A percentile compares a stretch with the other conserved stretches of the same genome.
Evolutionary conservation across 1,140 invertebrate species (phyloP).

Genomic region (Mylabris phalerata): DNA sequence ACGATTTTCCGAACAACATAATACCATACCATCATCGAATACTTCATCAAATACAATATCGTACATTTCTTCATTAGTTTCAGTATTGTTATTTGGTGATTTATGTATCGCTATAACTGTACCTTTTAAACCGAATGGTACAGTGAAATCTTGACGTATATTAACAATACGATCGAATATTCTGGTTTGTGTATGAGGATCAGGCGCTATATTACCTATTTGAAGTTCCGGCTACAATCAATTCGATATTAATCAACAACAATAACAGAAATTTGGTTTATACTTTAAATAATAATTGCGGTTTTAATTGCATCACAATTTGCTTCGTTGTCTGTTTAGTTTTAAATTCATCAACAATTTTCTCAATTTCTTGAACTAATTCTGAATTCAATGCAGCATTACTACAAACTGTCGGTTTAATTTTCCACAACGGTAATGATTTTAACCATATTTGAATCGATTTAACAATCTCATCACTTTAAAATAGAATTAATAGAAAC

Average conservation of each 20-base stretch:
- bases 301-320: slow-evolving; percentile 69
- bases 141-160: slow-evolving; percentile 62
- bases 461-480: slow-evolving; percentile 49
- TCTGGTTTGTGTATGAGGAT: slow-evolving; percentile 55
- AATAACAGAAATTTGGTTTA: neutral
- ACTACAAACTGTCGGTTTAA: slow-evolving; percentile 58
- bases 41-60: slow-evolving; percentile 72
- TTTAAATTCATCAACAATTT: slow-evolving; percentile 46
- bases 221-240: slow-evolving; percentile 46
- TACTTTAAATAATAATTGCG: slow-evolving; percentile 67
- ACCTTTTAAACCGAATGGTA: slow-evolving; percentile 75
- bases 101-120: slow-evolving; percentile 68
- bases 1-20: slow-evolving; percentile 47
- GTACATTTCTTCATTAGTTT: slow-evolving; percentile 50
- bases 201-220: slow-evolving; percentile 52
- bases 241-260: neutral
- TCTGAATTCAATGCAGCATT: slow-evolving; percentile 62
- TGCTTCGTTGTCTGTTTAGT: slow-evolving; percentile 45
- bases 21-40: slow-evolving; percentile 59
- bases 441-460: slow-evolving; percentile 66
- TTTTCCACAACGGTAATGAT: slow-evolving; percentile 52
- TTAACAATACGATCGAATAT: slow-evolving; percentile 82
- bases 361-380: slow-evolving; percentile 56
- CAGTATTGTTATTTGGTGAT: slow-evolving; percentile 42
- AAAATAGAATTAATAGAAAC: slow-evolving; percentile 16